These are phyloP conservation scores for Sussaba pulchella DNA, from an alignment of 2,888 invertebrate species.

Conservation along the genomic window DNA sequence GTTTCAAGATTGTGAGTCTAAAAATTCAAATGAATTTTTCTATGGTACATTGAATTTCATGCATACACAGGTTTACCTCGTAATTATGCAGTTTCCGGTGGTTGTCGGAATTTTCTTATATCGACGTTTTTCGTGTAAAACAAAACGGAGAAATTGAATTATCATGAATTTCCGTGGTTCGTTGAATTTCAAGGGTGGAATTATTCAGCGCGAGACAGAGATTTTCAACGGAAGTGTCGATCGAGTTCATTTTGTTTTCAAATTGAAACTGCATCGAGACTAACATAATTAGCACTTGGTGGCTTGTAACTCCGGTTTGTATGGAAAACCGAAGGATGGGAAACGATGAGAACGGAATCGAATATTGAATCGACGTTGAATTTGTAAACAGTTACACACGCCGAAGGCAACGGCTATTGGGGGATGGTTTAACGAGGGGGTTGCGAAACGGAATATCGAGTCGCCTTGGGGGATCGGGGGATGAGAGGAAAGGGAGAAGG, in stretches of 20 bases:
- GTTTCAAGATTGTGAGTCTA: too few relatives aligned
- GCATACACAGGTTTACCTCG: background rate
- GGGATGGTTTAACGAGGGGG: slow-evolving; percentile 25
- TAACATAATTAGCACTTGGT: slow-evolving; percentile 37
- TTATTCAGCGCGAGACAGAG: too few relatives aligned
- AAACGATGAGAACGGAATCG: slow-evolving; percentile 30
- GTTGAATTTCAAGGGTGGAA: too few relatives aligned
- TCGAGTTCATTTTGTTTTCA: slow-evolving; percentile 8
- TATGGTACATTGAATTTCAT: background rate
- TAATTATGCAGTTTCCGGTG: background rate
- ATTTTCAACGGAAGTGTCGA: slow-evolving; percentile 1
- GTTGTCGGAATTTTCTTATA: background rate
- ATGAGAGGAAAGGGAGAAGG: background rate
- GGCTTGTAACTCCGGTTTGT: slow-evolving; percentile 24
- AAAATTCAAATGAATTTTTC: too few relatives aligned
- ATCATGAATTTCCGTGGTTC: too few relatives aligned
- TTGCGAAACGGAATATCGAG: slow-evolving; percentile 48
- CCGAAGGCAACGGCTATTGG: slow-evolving; percentile 40
- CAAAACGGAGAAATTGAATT: too few relatives aligned
- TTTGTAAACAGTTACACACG: slow-evolving; percentile 57
- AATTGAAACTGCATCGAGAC: slow-evolving; percentile 17
- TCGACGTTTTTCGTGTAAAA: background rate
- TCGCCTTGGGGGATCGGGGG: slow-evolving; percentile 6
- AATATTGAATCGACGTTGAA: slow-evolving; percentile 60
- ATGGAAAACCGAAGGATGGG: slow-evolving; percentile 7